phyloP scores from a whole-genome alignment of 2,888 invertebrate genomes.

The Phlogophora meticulosa region DNA sequence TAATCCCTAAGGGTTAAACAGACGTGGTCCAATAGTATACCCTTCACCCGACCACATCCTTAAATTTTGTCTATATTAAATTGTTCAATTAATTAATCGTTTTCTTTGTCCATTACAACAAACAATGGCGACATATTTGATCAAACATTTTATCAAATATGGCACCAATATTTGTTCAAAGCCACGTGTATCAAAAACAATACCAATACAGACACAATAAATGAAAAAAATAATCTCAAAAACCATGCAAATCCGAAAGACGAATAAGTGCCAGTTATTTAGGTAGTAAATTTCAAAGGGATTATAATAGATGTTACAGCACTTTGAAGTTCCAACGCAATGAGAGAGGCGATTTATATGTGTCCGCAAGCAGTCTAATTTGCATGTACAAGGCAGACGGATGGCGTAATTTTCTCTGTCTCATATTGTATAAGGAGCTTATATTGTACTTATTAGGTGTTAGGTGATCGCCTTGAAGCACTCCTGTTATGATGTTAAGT shows the following conservation, averaged over 20 bases:
- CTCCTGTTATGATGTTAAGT: constrained; percentile 43
- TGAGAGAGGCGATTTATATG: constrained; percentile 77
- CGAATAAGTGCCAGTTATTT: constrained; percentile 53
- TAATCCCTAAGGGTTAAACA: too few relatives aligned
- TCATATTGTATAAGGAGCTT: constrained; percentile 76
- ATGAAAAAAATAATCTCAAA: neutral
- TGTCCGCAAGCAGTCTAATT: constrained; percentile 83
- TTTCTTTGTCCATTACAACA: too few relatives aligned
- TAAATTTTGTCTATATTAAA: too few relatives aligned
- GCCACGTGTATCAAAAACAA: too few relatives aligned
- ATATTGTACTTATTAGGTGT: constrained; percentile 64
- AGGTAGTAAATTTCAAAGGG: constrained; percentile 65
- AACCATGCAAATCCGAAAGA: constrained; percentile 29
- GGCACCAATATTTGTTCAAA: neutral
- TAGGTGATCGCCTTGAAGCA: constrained; percentile 61
- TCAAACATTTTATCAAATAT: too few relatives aligned
- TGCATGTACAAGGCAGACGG: constrained; percentile 79
- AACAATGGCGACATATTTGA: too few relatives aligned
- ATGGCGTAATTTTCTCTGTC: constrained; percentile 80
- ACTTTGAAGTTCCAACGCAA: constrained; percentile 71
- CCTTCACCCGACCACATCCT: too few relatives aligned
- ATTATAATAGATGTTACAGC: constrained; percentile 65
- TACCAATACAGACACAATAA: neutral
- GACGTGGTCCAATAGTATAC: too few relatives aligned
- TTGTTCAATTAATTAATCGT: too few relatives aligned